Base-by-base conservation (phyloP, 2,888 invertebrate species). In the Eupithecia pulchellata region DNA sequence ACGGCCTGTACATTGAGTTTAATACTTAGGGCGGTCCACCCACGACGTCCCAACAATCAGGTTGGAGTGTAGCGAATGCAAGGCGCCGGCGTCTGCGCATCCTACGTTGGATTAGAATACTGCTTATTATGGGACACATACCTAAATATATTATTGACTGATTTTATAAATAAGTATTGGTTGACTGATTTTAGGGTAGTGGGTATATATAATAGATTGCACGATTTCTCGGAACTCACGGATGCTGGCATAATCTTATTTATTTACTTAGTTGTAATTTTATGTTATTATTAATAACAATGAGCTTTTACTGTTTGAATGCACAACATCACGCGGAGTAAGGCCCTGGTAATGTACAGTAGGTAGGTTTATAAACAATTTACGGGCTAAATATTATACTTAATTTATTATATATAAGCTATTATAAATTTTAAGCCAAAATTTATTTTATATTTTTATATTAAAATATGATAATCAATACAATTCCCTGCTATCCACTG, bases 11-110 rank as follows among this genome's bases (percentile, higher is more conserved):
- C 57, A 57, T 34, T 34, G 32, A 60, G 60, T 60, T 20, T 66
- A 69, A 68, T 69, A 55, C 67, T 29, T 64, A 73, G 73, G 73
- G 65, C 57, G 62, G 73, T 73, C 73, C 73, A 61, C 73, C 73
- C 72, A 71, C 75, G 76, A 76, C 75, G 76, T 74, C 78, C 77
- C 76, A 63, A 82, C 83, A 84, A 85, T 87, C 84, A 84, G 75
- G 89, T 84, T 83, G 85, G 84, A 79, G 88, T 85, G 81, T 83
- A 77, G 82, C 88, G 84, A 88, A 88, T 86, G 78, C 70, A 47
- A 2, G 42, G 42, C 36, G 36, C 73, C 84, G 86, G 87, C 87
- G 89, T 86, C 86, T 81, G 77, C 79, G 78, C 79, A 76, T 76
- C 84, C 83, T 85, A 84, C 13, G 25, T 32, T 30, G 20, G 14